phyloP scores from a whole-genome alignment of 30 jellyfish, hydroid and myxozoan genomes.

The Sanderia malayensis region DNA sequence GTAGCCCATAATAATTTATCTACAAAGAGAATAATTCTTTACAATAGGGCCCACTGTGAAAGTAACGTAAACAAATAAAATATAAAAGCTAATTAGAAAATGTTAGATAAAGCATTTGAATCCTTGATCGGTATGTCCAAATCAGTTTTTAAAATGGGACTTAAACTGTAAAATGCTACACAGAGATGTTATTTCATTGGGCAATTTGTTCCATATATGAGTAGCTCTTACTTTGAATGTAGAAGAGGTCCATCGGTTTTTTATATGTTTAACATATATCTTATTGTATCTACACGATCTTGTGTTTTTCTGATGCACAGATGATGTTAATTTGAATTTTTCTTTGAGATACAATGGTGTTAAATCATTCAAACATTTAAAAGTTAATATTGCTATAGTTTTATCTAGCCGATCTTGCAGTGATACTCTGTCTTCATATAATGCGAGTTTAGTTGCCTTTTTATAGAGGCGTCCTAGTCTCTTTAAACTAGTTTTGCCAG shows the following conservation, averaged over 20 bases:
- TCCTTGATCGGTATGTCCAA: neutral
- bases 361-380: neutral
- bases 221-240: neutral
- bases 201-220: neutral
- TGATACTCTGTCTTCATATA: no score
- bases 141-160: neutral
- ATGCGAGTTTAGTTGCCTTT: no score
- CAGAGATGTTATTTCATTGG: neutral
- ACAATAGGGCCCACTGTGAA: constrained; percentile 6
- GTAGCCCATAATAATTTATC: neutral
- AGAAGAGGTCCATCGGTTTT: neutral
- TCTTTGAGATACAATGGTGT: neutral
- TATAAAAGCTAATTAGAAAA: no score
- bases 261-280: neutral
- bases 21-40: neutral
- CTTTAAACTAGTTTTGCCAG: constrained; percentile 33
- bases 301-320: neutral
- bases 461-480: constrained; percentile 5
- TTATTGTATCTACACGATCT: neutral
- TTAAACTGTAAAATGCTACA: neutral
- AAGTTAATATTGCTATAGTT: neutral
- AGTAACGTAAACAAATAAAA: neutral
- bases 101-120: neutral
- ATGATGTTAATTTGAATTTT: neutral
- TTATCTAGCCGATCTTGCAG: no score